These are phyloP conservation scores for Perodicticus potto DNA, from an alignment of 2,797 vertebrate genomes.

Conservation along the genomic window DNA sequence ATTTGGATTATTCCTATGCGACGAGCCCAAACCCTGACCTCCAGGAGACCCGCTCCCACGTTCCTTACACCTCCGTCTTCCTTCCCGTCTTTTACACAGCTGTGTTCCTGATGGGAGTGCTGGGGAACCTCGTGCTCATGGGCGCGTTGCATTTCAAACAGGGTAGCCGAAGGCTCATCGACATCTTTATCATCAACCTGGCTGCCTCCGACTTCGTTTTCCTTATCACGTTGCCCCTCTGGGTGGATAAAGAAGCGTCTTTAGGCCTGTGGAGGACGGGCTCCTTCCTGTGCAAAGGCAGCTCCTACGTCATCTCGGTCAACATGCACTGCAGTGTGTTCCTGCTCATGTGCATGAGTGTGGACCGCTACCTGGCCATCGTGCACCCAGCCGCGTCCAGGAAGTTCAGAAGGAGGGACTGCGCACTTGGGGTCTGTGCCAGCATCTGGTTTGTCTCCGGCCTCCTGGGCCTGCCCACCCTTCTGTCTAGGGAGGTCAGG, in stretches of 20 bases:
- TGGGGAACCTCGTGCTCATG: slow-evolving; percentile 87
- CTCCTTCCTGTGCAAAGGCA: slow-evolving; percentile 87
- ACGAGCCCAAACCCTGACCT: slow-evolving; percentile 58
- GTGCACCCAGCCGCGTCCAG: slow-evolving; percentile 79
- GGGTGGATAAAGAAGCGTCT: slow-evolving; percentile 87
- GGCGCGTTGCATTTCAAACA: slow-evolving; percentile 83
- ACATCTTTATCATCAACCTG: slow-evolving; percentile 89
- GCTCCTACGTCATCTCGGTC: slow-evolving; percentile 89
- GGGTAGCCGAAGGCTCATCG: slow-evolving; percentile 84
- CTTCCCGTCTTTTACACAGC: slow-evolving; percentile 85
- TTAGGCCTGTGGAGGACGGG: slow-evolving; percentile 87
- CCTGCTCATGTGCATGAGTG: slow-evolving; percentile 89
- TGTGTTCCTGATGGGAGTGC: slow-evolving; percentile 86
- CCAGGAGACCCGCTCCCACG: slow-evolving; percentile 57
- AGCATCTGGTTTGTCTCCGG: slow-evolving; percentile 86
- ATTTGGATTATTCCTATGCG: slow-evolving; percentile 76
- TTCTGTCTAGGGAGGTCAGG: slow-evolving; percentile 85
- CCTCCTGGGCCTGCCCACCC: slow-evolving; percentile 87
- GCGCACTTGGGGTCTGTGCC: slow-evolving; percentile 78
- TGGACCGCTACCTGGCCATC: slow-evolving; percentile 89
- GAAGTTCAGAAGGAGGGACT: slow-evolving; percentile 82
- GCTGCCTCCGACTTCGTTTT: slow-evolving; percentile 90
- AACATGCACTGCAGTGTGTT: slow-evolving; percentile 90
- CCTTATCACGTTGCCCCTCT: slow-evolving; percentile 89
- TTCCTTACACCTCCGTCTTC: slow-evolving; percentile 76